Percentiles rank a stretch among this genome's conserved stretches.
These are phyloP conservation scores for Helicoverpa armigera DNA, from an alignment of 1,140 invertebrate species.

Conservation along the genomic window DNA sequence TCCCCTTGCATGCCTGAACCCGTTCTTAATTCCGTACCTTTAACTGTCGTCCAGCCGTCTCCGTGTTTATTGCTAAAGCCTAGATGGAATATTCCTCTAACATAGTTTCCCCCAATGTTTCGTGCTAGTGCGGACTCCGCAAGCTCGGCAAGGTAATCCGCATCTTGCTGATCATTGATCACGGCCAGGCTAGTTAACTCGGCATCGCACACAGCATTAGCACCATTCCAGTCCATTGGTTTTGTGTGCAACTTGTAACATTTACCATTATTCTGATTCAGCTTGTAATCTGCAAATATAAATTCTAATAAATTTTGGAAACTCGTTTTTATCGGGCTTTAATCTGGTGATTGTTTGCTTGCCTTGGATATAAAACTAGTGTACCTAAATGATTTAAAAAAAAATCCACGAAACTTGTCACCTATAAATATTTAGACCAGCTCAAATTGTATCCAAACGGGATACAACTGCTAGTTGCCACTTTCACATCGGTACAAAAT, in stretches of 20 bases:
- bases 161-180: background rate
- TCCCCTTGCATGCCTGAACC: too few species aligned
- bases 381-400: too few species aligned
- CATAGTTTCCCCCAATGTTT: too few species aligned
- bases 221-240: background rate
- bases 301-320: background rate
- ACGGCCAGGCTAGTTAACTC: background rate
- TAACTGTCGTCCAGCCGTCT: background rate
- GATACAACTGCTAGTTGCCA: too few species aligned
- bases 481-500: too few species aligned
- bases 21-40: background rate
- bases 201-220: background rate
- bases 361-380: too few species aligned
- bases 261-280: background rate
- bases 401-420: background rate
- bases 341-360: too few species aligned
- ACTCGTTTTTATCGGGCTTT: too few species aligned
- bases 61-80: constrained; percentile 3
- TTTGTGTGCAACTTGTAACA: constrained; percentile 22
- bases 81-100: constrained; percentile 12
- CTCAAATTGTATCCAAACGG: too few species aligned
- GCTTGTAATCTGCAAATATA: background rate
- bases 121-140: background rate
- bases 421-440: background rate
- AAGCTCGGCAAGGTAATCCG: background rate